Conservation (phyloP, 2,113 vertebrate genomes). For the Ursus arctos region DNA sequence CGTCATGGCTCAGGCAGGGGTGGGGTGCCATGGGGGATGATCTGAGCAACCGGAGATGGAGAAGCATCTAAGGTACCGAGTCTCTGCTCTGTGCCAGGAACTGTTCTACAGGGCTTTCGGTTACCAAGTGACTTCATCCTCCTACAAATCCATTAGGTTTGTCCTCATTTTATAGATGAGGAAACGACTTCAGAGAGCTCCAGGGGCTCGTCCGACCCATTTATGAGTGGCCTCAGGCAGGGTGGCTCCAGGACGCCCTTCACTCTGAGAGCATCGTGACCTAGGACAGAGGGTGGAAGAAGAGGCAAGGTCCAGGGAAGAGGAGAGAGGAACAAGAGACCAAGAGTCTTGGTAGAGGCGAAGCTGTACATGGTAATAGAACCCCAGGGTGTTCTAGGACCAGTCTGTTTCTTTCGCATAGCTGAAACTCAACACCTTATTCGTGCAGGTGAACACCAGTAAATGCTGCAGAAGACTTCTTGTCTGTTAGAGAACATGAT, state of each 20-base stretch:
- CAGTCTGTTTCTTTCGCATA: not conserved
- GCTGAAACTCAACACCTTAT: not conserved
- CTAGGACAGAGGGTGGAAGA: not conserved
- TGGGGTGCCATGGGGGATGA: not conserved
- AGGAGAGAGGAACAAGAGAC: not conserved
- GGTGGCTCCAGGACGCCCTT: not conserved
- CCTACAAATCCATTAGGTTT: not conserved
- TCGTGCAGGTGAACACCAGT: slow-evolving; percentile 45
- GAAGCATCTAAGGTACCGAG: not conserved
- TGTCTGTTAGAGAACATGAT: slow-evolving; percentile 50
- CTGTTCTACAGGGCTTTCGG: not conserved
- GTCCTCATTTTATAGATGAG: not conserved
- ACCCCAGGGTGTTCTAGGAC: not conserved
- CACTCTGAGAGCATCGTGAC: not conserved
- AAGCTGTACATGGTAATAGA: not conserved
- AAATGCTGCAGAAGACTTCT: slow-evolving; percentile 52
- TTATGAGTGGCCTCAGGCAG: not conserved
- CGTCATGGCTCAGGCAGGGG: not conserved
- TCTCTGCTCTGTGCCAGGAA: not conserved
- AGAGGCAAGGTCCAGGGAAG: not conserved
- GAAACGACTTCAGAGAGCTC: not conserved
- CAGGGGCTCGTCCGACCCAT: not conserved
- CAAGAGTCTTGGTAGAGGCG: not conserved
- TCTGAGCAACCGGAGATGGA: not conserved
- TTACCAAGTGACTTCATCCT: not conserved